These are phyloP conservation scores for Lithophane leautieri DNA, from an alignment of 2,888 invertebrate species.

Conservation along the genomic window DNA sequence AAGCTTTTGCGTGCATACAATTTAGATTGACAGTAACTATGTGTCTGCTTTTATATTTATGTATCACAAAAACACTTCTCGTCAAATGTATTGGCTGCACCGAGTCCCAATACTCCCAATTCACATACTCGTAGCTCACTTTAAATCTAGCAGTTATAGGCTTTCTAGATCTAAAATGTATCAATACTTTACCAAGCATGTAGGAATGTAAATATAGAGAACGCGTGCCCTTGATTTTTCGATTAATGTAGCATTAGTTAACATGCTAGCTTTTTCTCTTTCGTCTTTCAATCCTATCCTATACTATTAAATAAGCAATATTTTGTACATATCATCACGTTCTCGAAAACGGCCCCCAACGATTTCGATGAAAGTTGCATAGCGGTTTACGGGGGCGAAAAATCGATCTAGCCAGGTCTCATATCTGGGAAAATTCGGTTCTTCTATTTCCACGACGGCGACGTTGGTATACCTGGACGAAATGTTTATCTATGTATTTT, in stretches of 20 bases:
- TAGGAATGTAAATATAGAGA: too few relatives aligned
- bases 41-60: conserved; percentile 4
- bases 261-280: neutral
- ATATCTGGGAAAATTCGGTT: too few relatives aligned
- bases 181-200: neutral
- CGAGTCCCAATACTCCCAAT: neutral
- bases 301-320: too few relatives aligned
- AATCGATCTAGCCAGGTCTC: too few relatives aligned
- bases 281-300: neutral
- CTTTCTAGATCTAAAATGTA: neutral
- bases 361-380: too few relatives aligned
- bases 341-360: too few relatives aligned
- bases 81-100: conserved; percentile 8
- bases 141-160: neutral
- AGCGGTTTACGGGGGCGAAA: too few relatives aligned
- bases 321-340: too few relatives aligned
- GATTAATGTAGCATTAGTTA: neutral
- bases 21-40: conserved; percentile 10
- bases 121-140: conserved; percentile 1
- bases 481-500: too few relatives aligned
- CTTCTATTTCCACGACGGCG: too few relatives aligned
- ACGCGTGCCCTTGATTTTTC: neutral
- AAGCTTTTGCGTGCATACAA: conserved; percentile 39
- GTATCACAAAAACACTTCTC: neutral
- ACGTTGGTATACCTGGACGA: too few relatives aligned